Evolutionary conservation across 2,113 vertebrate species (phyloP), one percentile per base, ranked within the genome.

Genomic region (Mus pahari): DNA sequence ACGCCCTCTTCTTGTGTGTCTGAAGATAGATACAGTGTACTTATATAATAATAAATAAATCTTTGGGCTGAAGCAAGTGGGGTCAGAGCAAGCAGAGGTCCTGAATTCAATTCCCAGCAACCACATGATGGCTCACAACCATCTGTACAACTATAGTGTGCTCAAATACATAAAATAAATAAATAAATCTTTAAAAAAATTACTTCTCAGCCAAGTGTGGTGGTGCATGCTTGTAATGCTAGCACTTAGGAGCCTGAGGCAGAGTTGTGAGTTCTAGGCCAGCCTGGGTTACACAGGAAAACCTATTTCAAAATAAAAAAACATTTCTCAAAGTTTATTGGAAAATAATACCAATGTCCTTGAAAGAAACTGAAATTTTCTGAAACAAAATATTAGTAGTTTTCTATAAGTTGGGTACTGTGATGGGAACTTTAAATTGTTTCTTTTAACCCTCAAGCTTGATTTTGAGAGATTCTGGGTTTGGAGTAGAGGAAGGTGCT

Each of bases 301-400:
- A 42, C 24, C n/a, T 42, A 22, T 83, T 83, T 39, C 55, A 60
- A 60, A 83, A 39, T 55, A 39, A 88, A 86, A 88, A 86, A 68
- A 68, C 73, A 45, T 68, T 81, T 60, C 73, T 92, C 84, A n/a
- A 50, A 70, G 68, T 93, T 84, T 60, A 66, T 45, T 81, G 45
- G 73, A 68, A 66, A 50, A 70, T 11, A 60, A 87, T 20, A 48
- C 42, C 33, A 20, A 31, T 89, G 22, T 45, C 55, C 31, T 55
- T 81, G 50, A 89, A 79, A 95, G 75, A 79, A 31, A 28, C 12
- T 83, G 70, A n/a, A 19, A n/a, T 74, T 79, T 94, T 91, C 71
- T 39, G 48, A 95, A 89, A 84, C 45, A 73, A 58, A 70, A 58
- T 3, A 4, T 45, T 78, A n/a, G 39, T 16, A 55, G 19, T 22